Percentiles rank a stretch among this genome's conserved stretches.
These are phyloP conservation scores for Rhynchomys soricoides DNA, from an alignment of 2,113 vertebrate genomes.

Conservation along the genomic window DNA sequence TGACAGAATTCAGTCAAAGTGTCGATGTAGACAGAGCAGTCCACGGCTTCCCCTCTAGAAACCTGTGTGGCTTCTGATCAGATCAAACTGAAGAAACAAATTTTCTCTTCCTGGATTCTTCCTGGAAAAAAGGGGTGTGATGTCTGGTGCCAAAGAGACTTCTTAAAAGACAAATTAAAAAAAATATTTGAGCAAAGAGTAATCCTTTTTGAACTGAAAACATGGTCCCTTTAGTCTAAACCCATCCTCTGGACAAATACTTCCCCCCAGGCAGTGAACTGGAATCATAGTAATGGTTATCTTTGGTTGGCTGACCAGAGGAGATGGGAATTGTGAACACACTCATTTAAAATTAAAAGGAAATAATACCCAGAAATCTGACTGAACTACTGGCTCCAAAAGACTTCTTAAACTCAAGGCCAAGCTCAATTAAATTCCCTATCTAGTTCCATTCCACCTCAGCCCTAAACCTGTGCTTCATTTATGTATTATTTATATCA, in stretches of 20 bases:
- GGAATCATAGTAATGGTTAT: conserved; percentile 74
- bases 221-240: conserved; percentile 39
- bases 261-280: conserved; percentile 40
- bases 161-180: conserved; percentile 63
- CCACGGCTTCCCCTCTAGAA: not conserved
- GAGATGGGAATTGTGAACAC: conserved; percentile 47
- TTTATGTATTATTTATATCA: conserved; percentile 81
- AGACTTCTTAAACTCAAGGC: conserved; percentile 55
- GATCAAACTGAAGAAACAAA: conserved; percentile 53
- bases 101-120: conserved; percentile 33
- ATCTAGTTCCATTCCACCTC: conserved; percentile 61
- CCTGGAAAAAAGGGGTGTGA: conserved; percentile 34
- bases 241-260: conserved; percentile 44
- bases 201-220: conserved; percentile 66
- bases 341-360: conserved; percentile 82
- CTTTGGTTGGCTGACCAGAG: conserved; percentile 76
- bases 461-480: conserved; percentile 61
- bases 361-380: conserved; percentile 68
- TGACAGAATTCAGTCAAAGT: conserved; percentile 4
- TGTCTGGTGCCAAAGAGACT: conserved; percentile 42
- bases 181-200: conserved; percentile 49
- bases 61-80: not conserved
- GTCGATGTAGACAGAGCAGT: not conserved
- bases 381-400: conserved; percentile 64
- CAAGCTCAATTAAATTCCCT: conserved; percentile 59